Evolutionary conservation across 2,797 vertebrate genomes (phyloP).

Genomic region (Apogon hyalosoma): DNA sequence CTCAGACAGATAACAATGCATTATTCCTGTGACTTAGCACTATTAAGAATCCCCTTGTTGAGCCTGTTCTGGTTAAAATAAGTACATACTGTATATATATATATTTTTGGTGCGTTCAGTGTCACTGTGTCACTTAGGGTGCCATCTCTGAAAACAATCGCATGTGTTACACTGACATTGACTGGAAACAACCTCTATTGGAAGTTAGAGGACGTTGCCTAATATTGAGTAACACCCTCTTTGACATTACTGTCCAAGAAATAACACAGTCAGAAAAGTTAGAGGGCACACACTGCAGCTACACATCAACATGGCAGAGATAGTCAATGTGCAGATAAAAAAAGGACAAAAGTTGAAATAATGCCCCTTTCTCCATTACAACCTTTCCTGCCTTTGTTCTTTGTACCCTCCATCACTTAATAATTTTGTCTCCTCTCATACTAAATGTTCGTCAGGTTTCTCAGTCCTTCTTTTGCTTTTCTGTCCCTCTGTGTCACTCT

Average conservation of each 20-base stretch:
- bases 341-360: slow-evolving; percentile 41
- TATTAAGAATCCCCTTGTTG: too few species aligned
- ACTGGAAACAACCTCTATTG: background rate
- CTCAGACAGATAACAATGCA: too few species aligned
- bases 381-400: slow-evolving; percentile 56
- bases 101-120: too few species aligned
- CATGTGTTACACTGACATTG: too few species aligned
- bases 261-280: slow-evolving; percentile 10
- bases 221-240: background rate
- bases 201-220: background rate
- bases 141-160: too few species aligned
- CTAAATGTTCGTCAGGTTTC: slow-evolving; percentile 61
- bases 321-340: slow-evolving; percentile 1
- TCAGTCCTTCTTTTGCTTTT: slow-evolving; percentile 56
- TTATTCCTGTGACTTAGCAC: too few species aligned
- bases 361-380: slow-evolving; percentile 31
- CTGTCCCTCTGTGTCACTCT: slow-evolving; percentile 55
- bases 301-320: slow-evolving; percentile 7
- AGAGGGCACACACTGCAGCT: background rate
- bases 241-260: background rate
- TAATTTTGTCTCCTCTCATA: slow-evolving; percentile 64
- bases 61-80: too few species aligned
- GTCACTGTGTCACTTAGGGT: too few species aligned
- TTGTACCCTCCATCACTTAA: slow-evolving; percentile 45
- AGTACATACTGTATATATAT: too few species aligned